phyloP scores from a whole-genome alignment of 1,140 invertebrate species.

The Zaprionus vittiger region DNA sequence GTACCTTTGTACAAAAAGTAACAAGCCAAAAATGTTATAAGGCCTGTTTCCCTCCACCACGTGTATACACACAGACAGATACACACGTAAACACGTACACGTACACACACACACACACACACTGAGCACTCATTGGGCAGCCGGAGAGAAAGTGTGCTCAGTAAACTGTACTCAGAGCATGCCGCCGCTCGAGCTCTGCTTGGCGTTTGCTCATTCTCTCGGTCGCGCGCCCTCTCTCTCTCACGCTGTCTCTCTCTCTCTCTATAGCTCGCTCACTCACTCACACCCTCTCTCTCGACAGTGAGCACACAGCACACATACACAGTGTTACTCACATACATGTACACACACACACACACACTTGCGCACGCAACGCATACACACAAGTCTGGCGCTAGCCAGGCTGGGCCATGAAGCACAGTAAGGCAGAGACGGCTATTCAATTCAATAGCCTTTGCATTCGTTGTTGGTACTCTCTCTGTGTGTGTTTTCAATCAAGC shows the following conservation, averaged over 20 bases:
- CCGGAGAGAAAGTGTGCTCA: conserved; percentile 53
- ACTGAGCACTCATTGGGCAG: conserved; percentile 41
- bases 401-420: conserved; percentile 70
- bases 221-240: conserved; percentile 9
- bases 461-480: conserved; percentile 84
- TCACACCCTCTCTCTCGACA: conserved; percentile 18
- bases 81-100: conserved; percentile 23
- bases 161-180: conserved; percentile 71
- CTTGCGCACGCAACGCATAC: conserved; percentile 69
- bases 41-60: conserved; percentile 72
- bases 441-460: conserved; percentile 84
- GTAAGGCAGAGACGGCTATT: conserved; percentile 81
- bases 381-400: conserved; percentile 66
- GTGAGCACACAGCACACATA: conserved; percentile 21
- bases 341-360: conserved; percentile 61
- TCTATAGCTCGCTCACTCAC: conserved; percentile 14
- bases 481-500: conserved; percentile 84
- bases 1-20: conserved; percentile 59
- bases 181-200: conserved; percentile 37
- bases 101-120: not conserved
- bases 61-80: conserved; percentile 68
- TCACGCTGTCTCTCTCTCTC: not conserved
- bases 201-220: conserved; percentile 16
- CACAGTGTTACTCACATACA: conserved; percentile 33
- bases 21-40: conserved; percentile 73